phyloP scores from a whole-genome alignment of 2,797 vertebrate species.

The Remorina albescens region DNA sequence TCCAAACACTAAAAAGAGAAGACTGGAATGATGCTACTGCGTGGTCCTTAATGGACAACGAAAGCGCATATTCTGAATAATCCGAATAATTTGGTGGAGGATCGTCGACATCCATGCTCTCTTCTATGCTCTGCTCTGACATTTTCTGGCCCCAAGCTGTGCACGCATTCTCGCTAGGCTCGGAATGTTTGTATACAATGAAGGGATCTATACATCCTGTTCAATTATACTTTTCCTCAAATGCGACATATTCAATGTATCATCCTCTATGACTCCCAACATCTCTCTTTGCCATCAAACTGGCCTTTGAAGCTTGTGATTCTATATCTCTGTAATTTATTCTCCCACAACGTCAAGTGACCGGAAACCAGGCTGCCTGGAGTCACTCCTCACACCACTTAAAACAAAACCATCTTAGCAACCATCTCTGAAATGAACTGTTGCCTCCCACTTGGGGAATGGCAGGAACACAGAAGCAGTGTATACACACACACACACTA shows the following conservation, averaged over 20 bases:
- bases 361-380: slow-evolving; percentile 61
- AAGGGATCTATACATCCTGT: no score
- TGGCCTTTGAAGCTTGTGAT: slow-evolving; percentile 71
- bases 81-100: no score
- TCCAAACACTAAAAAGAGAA: no score
- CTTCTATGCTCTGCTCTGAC: no score
- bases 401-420: slow-evolving; percentile 70
- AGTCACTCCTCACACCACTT: slow-evolving; percentile 73
- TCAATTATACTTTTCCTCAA: slow-evolving; percentile 35
- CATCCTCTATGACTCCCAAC: slow-evolving; percentile 47
- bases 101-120: no score
- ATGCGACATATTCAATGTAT: slow-evolving; percentile 33
- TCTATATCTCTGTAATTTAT: slow-evolving; percentile 69
- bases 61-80: no score
- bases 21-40: no score
- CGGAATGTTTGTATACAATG: no score
- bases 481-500: slow-evolving; percentile 26
- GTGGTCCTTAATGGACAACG: no score
- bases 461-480: slow-evolving; percentile 47
- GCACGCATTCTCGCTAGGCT: no score
- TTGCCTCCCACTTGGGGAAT: slow-evolving; percentile 63
- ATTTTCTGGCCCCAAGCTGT: no score
- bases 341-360: slow-evolving; percentile 47
- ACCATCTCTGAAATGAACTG: slow-evolving; percentile 65
- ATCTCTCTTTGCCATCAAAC: slow-evolving; percentile 58